phyloP scores from a whole-genome alignment of 1,140 invertebrate genomes.

The Sesamia nonagrioides region DNA sequence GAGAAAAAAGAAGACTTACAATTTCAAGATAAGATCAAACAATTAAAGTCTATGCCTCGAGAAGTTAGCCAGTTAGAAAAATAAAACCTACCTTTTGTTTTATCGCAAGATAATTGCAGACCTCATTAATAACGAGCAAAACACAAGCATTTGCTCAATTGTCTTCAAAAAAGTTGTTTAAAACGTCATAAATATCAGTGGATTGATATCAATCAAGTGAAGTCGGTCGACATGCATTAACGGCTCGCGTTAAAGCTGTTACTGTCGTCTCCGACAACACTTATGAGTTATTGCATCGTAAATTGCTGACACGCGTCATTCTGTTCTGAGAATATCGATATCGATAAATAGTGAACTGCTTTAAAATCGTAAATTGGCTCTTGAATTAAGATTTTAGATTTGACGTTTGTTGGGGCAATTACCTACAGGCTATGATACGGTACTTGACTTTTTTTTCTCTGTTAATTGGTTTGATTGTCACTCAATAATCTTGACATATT shows the following conservation, averaged over 20 bases:
- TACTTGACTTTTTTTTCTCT: background rate
- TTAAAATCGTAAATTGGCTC: background rate
- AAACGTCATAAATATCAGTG: conserved; percentile 24
- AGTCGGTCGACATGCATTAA: conserved; percentile 74
- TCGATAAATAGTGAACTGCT: conserved; percentile 59
- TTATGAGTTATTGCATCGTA: conserved; percentile 76
- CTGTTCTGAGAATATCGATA: conserved; percentile 61
- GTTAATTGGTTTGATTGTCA: conserved; percentile 11
- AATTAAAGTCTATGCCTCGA: background rate
- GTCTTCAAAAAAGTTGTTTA: conserved; percentile 5
- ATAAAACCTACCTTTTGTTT: background rate
- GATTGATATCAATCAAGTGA: conserved; percentile 46
- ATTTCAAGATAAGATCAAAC: background rate
- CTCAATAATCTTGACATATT: background rate
- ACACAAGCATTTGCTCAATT: conserved; percentile 33
- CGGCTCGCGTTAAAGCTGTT: conserved; percentile 67
- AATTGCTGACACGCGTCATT: conserved; percentile 65
- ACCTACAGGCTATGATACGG: background rate
- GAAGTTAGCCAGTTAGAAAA: background rate
- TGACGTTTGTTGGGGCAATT: conserved; percentile 14
- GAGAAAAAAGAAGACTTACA: no score
- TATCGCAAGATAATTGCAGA: background rate
- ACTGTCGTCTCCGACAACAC: conserved; percentile 71
- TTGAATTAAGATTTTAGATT: background rate
- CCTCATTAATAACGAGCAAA: conserved; percentile 8